These are phyloP conservation scores for Bostrychus sinensis DNA, from an alignment of 2,113 vertebrate species.

Conservation along the genomic window DNA sequence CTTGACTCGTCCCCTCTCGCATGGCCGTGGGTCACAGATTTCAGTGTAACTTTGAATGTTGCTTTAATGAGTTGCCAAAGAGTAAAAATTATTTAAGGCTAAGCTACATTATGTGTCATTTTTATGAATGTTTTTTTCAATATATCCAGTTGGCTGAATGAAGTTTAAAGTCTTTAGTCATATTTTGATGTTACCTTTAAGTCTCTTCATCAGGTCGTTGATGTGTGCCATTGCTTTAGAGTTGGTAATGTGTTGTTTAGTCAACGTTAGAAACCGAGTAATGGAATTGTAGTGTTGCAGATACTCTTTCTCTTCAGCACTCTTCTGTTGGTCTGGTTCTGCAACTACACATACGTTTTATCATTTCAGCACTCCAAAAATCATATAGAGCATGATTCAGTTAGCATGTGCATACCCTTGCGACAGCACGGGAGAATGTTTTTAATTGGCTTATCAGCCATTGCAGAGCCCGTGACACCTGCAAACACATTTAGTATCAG, in stretches of 20 bases:
- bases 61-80: no score
- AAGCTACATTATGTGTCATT: no score
- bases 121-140: no score
- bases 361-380: background rate
- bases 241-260: conserved; percentile 13
- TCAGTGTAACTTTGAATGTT: no score
- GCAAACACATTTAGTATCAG: conserved; percentile 2
- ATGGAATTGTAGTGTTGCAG: conserved; percentile 24
- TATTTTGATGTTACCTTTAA: conserved; percentile 17
- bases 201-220: conserved; percentile 26
- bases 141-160: no score
- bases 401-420: conserved; percentile 40
- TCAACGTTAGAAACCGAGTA: conserved; percentile 18
- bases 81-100: no score
- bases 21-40: no score
- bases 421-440: conserved; percentile 42
- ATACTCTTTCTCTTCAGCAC: conserved; percentile 53
- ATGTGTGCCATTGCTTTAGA: conserved; percentile 11
- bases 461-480: conserved; percentile 54
- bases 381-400: background rate
- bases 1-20: no score
- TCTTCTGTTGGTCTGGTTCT: no score
- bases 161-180: background rate
- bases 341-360: conserved; percentile 26
- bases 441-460: conserved; percentile 27